Conservation (phyloP, 2,888 invertebrate genomes). For the Drosophila fungiperda region DNA sequence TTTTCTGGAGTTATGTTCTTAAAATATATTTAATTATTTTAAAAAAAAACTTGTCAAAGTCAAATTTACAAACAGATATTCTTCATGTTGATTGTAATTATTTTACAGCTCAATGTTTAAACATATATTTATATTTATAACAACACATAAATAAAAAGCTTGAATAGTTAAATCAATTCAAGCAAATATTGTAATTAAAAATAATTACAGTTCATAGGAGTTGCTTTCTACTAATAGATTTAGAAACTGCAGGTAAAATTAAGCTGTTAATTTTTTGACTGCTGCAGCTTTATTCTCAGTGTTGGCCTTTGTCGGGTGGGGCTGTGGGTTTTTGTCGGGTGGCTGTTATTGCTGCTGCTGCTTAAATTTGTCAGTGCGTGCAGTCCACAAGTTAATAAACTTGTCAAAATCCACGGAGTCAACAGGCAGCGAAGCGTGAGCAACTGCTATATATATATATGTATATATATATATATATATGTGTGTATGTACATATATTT, state of each 20-base stretch:
- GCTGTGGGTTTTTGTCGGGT: slow-evolving; percentile 17
- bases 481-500: no score
- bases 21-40: no score
- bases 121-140: no score
- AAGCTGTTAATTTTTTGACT: no score
- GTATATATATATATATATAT: neutral
- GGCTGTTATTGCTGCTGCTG: slow-evolving; percentile 1
- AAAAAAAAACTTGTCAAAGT: neutral
- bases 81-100: neutral
- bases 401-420: slow-evolving; percentile 63
- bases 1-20: no score
- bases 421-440: slow-evolving; percentile 50
- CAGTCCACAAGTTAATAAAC: slow-evolving; percentile 72
- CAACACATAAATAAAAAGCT: neutral
- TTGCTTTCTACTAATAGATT: no score
- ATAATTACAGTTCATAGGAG: no score
- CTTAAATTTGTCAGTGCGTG: slow-evolving; percentile 34
- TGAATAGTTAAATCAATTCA: neutral
- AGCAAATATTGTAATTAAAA: accelerated
- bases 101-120: no score
- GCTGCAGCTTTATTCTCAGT: slow-evolving; percentile 31
- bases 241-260: no score
- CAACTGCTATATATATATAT: slow-evolving; percentile 23
- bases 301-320: slow-evolving; percentile 26
- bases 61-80: no score